Base-by-base conservation (phyloP, 2,888 invertebrate genomes). In the Pammene aurita region DNA sequence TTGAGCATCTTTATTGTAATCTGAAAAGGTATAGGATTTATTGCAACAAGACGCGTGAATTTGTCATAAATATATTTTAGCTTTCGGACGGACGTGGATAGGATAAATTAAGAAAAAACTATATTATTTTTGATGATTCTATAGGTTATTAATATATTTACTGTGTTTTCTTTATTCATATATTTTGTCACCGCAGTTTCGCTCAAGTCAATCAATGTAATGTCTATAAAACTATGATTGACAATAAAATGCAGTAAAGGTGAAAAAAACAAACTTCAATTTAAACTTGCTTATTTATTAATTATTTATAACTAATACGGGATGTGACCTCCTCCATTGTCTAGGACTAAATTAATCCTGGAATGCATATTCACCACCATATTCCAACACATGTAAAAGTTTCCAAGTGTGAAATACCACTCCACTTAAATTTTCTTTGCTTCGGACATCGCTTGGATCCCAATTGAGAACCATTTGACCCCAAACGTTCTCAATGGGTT, bases 401-500 rank as follows among this genome's bases (percentile, higher is more conserved):
- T 60, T 46, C 60, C 60, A 60, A 44, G 44, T 60, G 5, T 60
- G 13, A 41, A 48, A 48, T 35, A 61, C 61, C 48, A 61, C 61
- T 48, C 13, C n/a, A 6, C 35, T 48, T 7, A 61, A 50, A 14
- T 61, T 48, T 11, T 61, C 13, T 34, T 61, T 48, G 14, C 50
- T 61, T 61, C 61, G 41, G 46, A 61, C 48, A n/a, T 46, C 61
- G 42, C 50, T 61, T 44, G 60, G 60, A 34, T 60, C 60, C 60
- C 60, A 60, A 18, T 60, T 60, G 18, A 60, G 60, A 26, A 60
- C 44, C 60, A 60, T 34, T 26, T 60, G 60, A 34, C 46, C n/a
- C n/a, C n/a, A n/a, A n/a, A n/a, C n/a, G n/a, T n/a, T n/a, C n/a
- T n/a, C n/a, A n/a, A n/a, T n/a, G 60, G 44, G 13, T 61, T 61